phyloP scores from a whole-genome alignment of 2,113 vertebrate genomes.

The Mastomys natalensis region DNA sequence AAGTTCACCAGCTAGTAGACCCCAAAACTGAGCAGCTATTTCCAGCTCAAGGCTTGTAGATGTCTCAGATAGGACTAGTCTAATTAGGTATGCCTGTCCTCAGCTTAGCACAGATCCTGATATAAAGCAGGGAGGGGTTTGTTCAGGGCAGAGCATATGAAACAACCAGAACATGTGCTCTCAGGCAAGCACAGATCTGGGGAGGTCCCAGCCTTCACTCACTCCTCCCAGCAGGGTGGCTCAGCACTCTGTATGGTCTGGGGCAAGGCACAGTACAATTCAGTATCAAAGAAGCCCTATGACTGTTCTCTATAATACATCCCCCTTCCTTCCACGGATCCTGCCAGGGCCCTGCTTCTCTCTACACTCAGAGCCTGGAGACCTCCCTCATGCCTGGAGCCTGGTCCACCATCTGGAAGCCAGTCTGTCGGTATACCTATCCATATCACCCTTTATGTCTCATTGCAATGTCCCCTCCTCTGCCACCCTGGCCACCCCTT shows the following conservation, averaged over 20 bases:
- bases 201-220: not conserved
- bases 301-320: not conserved
- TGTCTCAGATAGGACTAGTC: not conserved
- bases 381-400: not conserved
- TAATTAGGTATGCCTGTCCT: not conserved
- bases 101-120: not conserved
- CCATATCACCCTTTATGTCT: fast-evolving
- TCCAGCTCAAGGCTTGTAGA: too few species aligned
- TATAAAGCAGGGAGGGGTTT: not conserved
- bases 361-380: not conserved
- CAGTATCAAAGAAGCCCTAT: not conserved
- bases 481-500: not conserved
- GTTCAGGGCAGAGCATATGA: not conserved
- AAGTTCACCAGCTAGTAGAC: not conserved
- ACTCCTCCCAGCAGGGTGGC: not conserved
- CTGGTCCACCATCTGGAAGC: not conserved
- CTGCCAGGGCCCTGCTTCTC: not conserved
- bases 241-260: not conserved
- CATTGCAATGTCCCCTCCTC: too few species aligned
- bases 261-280: not conserved
- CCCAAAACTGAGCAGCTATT: not conserved
- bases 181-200: not conserved
- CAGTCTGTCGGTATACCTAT: not conserved
- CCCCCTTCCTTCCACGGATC: not conserved
- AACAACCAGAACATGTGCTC: not conserved